Conservation (phyloP, 2,113 vertebrate species). For the Geococcyx californianus region DNA sequence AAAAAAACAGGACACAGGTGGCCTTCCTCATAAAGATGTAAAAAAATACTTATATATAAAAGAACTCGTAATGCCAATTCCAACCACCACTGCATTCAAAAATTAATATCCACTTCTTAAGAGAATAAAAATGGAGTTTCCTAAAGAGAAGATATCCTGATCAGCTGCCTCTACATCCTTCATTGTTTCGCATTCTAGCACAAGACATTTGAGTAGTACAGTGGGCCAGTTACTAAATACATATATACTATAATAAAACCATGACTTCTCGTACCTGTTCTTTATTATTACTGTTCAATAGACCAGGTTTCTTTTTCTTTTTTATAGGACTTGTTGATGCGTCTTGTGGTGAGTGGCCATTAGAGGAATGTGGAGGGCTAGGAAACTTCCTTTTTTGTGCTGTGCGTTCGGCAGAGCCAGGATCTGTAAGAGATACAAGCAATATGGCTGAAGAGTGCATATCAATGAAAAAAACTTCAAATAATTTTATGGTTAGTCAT, state of each 20-base stretch:
- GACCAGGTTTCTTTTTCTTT: constrained; percentile 99
- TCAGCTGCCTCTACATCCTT: neutral
- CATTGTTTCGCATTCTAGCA: neutral
- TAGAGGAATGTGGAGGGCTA: constrained; percentile 96
- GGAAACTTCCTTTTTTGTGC: constrained; percentile 92
- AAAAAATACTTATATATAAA: neutral
- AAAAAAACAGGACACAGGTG: neutral
- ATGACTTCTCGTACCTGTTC: constrained; percentile 87
- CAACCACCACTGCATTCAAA: neutral
- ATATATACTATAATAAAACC: neutral
- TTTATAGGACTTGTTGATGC: constrained; percentile 92
- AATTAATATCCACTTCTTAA: neutral
- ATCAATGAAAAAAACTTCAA: neutral
- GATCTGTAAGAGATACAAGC: constrained; percentile 78
- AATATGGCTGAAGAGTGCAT: neutral
- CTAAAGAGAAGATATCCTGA: neutral
- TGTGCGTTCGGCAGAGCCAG: constrained; percentile 86
- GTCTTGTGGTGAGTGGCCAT: constrained; percentile 95
- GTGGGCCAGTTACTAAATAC: too few species aligned
- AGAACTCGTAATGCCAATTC: neutral
- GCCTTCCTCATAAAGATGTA: neutral
- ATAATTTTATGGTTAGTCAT: neutral
- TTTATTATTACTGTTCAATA: constrained; percentile 88
- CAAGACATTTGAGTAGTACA: too few species aligned
- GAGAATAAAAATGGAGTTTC: neutral